Evolutionary conservation across 2,888 invertebrate genomes (phyloP).

Genomic region (Caradrina kadenii): DNA sequence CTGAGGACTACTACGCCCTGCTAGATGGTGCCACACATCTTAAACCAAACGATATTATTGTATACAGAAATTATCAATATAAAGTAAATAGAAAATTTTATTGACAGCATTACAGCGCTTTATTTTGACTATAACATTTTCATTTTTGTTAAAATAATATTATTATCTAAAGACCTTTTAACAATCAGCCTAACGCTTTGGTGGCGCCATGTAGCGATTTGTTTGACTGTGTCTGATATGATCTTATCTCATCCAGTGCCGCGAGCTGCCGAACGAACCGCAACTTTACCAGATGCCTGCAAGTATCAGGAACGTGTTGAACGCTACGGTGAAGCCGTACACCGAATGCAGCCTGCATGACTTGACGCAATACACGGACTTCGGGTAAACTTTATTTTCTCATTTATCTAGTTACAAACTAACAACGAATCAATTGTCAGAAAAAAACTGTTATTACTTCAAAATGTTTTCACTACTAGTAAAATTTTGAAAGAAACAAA

Average conservation of each 20-base stretch:
- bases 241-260: conserved; percentile 72
- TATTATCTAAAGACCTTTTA: background rate
- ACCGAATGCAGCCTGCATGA: conserved; percentile 71
- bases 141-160: background rate
- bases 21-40: conserved; percentile 38
- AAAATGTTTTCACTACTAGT: background rate
- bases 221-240: background rate
- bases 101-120: background rate
- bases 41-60: too few relatives aligned
- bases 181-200: background rate
- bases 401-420: background rate
- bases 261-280: conserved; percentile 81
- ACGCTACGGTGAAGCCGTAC: conserved; percentile 42
- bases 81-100: too few relatives aligned
- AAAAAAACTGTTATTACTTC: background rate
- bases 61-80: too few relatives aligned
- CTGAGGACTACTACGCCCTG: background rate
- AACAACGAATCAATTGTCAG: background rate
- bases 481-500: background rate
- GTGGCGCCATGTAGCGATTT: conserved; percentile 40
- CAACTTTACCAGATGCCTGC: conserved; percentile 72
- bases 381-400: conserved; percentile 17
- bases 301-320: conserved; percentile 63
- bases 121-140: too few relatives aligned
- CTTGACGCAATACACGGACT: conserved; percentile 66